Evolutionary conservation across 2,113 vertebrate species (phyloP), one percentile per base, ranked within the genome.

Genomic region (Ctenodactylus gundi): DNA sequence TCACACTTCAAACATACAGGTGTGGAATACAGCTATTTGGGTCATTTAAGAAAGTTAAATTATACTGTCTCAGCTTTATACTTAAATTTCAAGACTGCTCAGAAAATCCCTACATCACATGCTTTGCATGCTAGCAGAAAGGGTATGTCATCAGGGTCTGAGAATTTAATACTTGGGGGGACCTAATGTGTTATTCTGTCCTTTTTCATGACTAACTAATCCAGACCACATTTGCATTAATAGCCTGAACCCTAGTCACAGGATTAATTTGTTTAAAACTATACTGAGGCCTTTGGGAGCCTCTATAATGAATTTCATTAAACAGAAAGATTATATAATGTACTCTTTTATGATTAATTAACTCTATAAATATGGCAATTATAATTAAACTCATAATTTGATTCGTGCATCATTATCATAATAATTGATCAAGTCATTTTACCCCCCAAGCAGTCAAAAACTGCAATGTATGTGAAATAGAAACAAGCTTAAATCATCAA

Each of bases 341-440:
- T 44, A 86, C 91, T 93, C 81, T 96, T 97, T 98, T 97, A 98
- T 95, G 97, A 98, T 98, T 98, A 98, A 98, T 98, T 97, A 97
- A 97, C 94, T 76, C 93, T 95, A 97, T 97, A 96, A 98, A 98
- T 97, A 97, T 91, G 93, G 88, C 97, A 98, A 98, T 98, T 98
- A 94, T 94, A 97, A 98, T 98, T 97, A 97, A 96, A 94, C 92
- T 97, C 95, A 85, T 98, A 98, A 98, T 97, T 98, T 97, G 94
- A 94, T 92, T 96, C 68, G 3, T 53, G 83, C 78, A 89, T 93
- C 95, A 93, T 96, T 97, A 98, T 94, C 95, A 88, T 93, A 62
- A 88, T 96, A 98, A 98, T 97, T 92, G 97, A 98, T 98, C 97
- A 97, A 98, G 97, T 70, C 62, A 62, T 97, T 97, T 97, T 85